Conservation (phyloP, 2,888 invertebrate species). For the Actias luna region DNA sequence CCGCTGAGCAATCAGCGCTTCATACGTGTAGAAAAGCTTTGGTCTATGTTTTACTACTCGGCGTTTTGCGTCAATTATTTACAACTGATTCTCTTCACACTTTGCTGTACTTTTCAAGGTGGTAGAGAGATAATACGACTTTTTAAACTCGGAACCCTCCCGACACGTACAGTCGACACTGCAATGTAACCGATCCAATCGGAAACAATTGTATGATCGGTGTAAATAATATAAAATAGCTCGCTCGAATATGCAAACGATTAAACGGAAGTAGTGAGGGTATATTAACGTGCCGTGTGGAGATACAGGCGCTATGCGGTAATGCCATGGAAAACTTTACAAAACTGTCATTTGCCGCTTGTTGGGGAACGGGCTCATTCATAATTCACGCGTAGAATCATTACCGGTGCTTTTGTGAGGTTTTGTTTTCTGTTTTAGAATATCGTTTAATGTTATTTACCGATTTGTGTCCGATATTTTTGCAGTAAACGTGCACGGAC, state of each 20-base stretch:
- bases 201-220: slow-evolving; percentile 26
- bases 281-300: slow-evolving; percentile 36
- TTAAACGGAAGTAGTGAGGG: slow-evolving; percentile 61
- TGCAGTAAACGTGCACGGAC: too few species aligned
- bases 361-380: slow-evolving; percentile 37
- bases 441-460: slow-evolving; percentile 1
- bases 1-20: too few species aligned
- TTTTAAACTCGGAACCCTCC: too few species aligned
- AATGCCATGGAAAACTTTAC: slow-evolving; percentile 58
- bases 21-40: too few species aligned
- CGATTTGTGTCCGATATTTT: too few species aligned
- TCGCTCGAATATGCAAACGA: slow-evolving; percentile 69
- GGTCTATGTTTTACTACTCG: too few species aligned
- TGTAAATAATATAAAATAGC: slow-evolving; percentile 57
- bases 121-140: too few species aligned
- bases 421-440: slow-evolving; percentile 7
- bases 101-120: too few species aligned
- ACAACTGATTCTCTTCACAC: too few species aligned
- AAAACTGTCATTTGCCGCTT: slow-evolving; percentile 62
- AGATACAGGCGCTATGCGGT: slow-evolving; percentile 45
- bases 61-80: too few species aligned
- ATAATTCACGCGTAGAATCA: slow-evolving; percentile 31
- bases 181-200: slow-evolving; percentile 14
- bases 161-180: too few species aligned
- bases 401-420: slow-evolving; percentile 8